A percentile compares a stretch with the other conserved stretches of the same genome.
Evolutionary conservation across 1,140 invertebrate species (phyloP).

Genomic region (Bombus superbus): DNA sequence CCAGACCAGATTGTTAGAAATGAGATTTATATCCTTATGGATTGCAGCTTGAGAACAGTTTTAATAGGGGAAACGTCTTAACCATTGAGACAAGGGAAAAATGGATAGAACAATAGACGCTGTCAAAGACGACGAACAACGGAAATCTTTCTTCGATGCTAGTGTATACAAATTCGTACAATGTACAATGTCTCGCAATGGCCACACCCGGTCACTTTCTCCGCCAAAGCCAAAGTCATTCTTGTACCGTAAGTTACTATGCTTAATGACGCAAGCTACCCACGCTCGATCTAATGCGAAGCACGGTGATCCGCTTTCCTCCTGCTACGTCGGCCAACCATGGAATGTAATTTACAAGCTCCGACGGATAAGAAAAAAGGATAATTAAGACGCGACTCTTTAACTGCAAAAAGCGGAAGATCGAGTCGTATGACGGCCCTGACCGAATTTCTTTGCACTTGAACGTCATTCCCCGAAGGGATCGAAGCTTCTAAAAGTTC

Average conservation of each 20-base stretch:
- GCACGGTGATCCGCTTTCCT: slow-evolving; percentile 49
- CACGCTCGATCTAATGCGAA: slow-evolving; percentile 63
- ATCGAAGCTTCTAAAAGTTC: background rate
- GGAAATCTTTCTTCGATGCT: slow-evolving; percentile 25
- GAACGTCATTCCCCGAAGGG: slow-evolving; percentile 1
- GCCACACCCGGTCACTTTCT: slow-evolving; percentile 71
- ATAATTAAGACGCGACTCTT: slow-evolving; percentile 50
- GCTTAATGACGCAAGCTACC: slow-evolving; percentile 70
- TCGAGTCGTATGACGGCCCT: slow-evolving; percentile 53
- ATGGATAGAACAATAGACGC: slow-evolving; percentile 32
- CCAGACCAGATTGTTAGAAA: background rate
- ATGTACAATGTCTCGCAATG: slow-evolving; percentile 45
- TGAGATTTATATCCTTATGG: slow-evolving; percentile 1
- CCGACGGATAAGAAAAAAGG: slow-evolving; percentile 34
- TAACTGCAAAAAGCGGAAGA: slow-evolving; percentile 50
- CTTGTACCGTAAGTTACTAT: slow-evolving; percentile 62
- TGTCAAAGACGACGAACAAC: slow-evolving; percentile 16
- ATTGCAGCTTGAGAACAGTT: background rate
- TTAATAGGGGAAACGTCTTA: slow-evolving; percentile 3
- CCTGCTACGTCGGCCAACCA: slow-evolving; percentile 21
- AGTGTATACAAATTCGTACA: slow-evolving; percentile 32
- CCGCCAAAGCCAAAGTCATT: slow-evolving; percentile 69
- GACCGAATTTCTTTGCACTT: slow-evolving; percentile 60
- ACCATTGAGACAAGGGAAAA: background rate
- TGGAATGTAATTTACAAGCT: slow-evolving; percentile 53